A percentile compares a stretch with the other conserved stretches of the same genome.
Evolutionary conservation across 1,140 invertebrate genomes (phyloP).

Genomic region (Drosophila leontia): DNA sequence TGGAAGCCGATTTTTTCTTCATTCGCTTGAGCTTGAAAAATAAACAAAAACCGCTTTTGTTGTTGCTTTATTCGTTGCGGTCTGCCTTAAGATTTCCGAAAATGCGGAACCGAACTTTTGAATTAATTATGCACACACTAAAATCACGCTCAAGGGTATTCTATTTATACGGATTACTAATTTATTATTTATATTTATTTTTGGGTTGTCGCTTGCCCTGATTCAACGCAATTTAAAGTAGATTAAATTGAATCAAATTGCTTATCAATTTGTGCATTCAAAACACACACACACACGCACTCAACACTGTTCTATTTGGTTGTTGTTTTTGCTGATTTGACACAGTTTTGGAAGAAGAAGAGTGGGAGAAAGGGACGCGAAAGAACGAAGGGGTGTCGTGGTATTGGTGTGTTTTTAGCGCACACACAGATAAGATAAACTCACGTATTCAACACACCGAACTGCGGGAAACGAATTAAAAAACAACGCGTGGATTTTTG

Average conservation of each 20-base stretch:
- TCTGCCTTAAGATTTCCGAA: constrained; percentile 44
- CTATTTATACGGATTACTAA: constrained; percentile 46
- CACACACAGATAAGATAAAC: constrained; percentile 13
- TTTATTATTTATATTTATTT: constrained; percentile 14
- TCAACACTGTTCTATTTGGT: constrained; percentile 24
- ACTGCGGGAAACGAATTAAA: constrained; percentile 7
- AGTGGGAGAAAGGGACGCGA: constrained; percentile 21
- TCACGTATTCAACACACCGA: neutral
- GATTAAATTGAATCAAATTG: constrained; percentile 30
- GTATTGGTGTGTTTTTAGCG: neutral
- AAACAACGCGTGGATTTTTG: constrained; percentile 29
- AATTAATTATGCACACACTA: constrained; percentile 58
- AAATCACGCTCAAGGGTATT: constrained; percentile 27
- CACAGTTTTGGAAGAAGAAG: constrained; percentile 59
- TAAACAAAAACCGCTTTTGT: constrained; percentile 59
- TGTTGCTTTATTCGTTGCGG: constrained; percentile 17
- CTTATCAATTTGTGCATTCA: constrained; percentile 40
- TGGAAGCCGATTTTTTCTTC: constrained; percentile 46
- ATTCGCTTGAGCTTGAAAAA: constrained; percentile 55
- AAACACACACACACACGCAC: constrained; percentile 5
- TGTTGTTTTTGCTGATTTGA: constrained; percentile 58
- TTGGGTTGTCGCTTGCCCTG: neutral
- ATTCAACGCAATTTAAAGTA: constrained; percentile 6
- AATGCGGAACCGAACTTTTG: constrained; percentile 60
- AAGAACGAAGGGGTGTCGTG: neutral